Conservation (phyloP, 2,113 vertebrate species). For the Eretmochelys imbricata region DNA sequence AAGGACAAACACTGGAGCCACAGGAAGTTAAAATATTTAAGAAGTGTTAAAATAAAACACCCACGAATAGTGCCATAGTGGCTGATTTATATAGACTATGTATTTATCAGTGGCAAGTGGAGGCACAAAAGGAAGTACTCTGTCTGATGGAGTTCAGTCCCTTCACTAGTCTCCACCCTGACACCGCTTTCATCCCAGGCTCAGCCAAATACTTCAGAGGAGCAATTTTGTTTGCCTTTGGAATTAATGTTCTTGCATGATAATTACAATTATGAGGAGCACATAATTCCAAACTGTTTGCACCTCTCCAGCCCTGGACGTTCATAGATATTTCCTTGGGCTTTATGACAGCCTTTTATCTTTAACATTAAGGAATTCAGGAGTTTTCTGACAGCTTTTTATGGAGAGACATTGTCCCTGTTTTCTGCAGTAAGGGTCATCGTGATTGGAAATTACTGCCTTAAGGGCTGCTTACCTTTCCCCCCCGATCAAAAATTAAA, state of each 20-base stretch:
- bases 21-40: background rate
- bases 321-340: background rate
- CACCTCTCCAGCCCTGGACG: background rate
- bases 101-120: background rate
- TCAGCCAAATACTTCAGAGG: background rate
- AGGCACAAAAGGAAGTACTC: background rate
- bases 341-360: background rate
- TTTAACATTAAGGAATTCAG: background rate
- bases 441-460: background rate
- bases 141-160: background rate
- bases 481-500: background rate
- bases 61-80: background rate
- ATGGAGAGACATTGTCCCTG: background rate
- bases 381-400: background rate
- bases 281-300: background rate
- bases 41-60: background rate
- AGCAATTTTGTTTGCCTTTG: conserved; percentile 5
- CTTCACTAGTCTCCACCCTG: background rate
- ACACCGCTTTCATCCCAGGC: background rate
- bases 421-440: background rate
- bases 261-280: background rate
- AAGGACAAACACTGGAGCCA: background rate
- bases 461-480: background rate
- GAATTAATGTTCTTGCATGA: background rate
- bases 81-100: background rate